Evolutionary conservation across 2,888 invertebrate genomes (phyloP).

Genomic region (Chorisops tibialis): DNA sequence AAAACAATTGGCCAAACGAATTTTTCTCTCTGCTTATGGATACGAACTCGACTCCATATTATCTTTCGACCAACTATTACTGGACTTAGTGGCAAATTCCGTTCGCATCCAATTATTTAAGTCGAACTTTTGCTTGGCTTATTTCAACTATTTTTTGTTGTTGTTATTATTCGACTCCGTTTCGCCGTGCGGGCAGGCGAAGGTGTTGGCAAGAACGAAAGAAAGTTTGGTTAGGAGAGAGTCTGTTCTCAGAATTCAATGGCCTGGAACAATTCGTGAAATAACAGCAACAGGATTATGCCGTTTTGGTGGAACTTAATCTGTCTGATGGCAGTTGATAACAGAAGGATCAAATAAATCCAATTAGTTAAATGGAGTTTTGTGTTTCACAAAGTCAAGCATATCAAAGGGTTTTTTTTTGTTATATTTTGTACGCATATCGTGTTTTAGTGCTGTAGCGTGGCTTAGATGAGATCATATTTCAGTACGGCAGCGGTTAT

Average conservation of each 20-base stretch:
- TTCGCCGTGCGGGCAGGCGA: too few relatives aligned
- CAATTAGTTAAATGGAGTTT: not conserved
- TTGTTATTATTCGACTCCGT: not conserved
- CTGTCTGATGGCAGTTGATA: slow-evolving; percentile 4
- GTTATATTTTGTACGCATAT: too few relatives aligned
- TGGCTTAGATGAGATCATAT: too few relatives aligned
- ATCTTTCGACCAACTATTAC: not conserved
- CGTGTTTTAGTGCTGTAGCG: too few relatives aligned
- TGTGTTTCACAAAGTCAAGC: not conserved
- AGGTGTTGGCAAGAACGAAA: not conserved
- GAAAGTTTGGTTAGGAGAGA: not conserved
- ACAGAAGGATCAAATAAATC: not conserved
- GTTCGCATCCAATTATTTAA: not conserved
- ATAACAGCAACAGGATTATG: slow-evolving; percentile 8
- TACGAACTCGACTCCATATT: too few relatives aligned
- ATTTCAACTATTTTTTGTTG: not conserved
- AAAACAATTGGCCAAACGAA: not conserved
- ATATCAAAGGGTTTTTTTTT: too few relatives aligned
- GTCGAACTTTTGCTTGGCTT: not conserved
- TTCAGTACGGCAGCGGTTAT: too few relatives aligned
- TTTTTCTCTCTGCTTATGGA: not conserved
- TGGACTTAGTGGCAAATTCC: not conserved
- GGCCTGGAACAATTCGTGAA: slow-evolving; percentile 1
- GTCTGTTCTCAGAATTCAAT: not conserved
- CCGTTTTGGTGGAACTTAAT: slow-evolving; percentile 2